phyloP scores from a whole-genome alignment of 1,140 invertebrate genomes.

The Penaeus japonicus region DNA sequence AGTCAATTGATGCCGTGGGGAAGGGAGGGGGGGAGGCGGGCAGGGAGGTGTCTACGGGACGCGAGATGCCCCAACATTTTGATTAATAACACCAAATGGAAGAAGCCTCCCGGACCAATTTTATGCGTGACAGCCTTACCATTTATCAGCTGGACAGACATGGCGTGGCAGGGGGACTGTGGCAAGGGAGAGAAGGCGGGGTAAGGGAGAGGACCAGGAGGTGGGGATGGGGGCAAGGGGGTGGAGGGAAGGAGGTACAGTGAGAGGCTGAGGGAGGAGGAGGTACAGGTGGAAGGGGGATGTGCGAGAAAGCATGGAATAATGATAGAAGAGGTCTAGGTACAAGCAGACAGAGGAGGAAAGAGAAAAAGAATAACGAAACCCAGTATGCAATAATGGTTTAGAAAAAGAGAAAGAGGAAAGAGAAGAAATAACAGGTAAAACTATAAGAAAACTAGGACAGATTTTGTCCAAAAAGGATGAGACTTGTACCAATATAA shows the following conservation, averaged over 20 bases:
- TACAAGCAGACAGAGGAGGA: no score
- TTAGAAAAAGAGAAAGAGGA: no score
- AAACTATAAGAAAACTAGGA: no score
- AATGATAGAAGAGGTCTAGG: no score
- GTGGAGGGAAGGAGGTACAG: not conserved
- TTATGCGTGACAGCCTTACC: conserved; percentile 42
- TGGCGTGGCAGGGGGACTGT: not conserved
- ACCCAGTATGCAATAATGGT: no score
- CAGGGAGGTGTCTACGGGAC: not conserved
- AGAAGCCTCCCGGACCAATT: conserved; percentile 21
- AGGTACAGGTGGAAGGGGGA: not conserved
- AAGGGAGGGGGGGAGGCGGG: no score
- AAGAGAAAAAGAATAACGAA: no score
- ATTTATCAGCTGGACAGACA: conserved; percentile 39
- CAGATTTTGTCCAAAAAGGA: no score
- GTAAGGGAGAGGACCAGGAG: not conserved
- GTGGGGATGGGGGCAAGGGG: not conserved
- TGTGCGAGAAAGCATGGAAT: not conserved
- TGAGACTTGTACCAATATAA: no score
- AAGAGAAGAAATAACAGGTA: no score
- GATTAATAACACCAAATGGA: conserved; percentile 25
- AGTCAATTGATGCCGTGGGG: not conserved
- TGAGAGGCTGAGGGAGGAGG: not conserved
- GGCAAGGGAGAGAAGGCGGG: not conserved
- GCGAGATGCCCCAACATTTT: not conserved